Percentiles rank a stretch among this genome's conserved stretches.
phyloP scores from a whole-genome alignment of 2,113 vertebrate species.

The Ahaetulla prasina region DNA sequence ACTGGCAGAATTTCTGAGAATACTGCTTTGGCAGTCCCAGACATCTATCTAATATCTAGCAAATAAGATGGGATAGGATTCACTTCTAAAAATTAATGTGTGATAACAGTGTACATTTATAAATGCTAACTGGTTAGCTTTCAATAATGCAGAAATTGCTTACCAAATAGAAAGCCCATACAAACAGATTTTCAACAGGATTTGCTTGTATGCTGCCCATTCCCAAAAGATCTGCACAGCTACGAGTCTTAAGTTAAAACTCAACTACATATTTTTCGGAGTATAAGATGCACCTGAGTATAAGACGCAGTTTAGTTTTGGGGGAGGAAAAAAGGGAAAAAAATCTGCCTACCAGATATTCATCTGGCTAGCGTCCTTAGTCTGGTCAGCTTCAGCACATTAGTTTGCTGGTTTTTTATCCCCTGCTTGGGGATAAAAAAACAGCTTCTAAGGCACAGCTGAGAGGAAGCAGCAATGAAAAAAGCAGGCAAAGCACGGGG shows the following conservation, averaged over 20 bases:
- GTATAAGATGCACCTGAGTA: too few relatives aligned
- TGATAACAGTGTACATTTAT: not conserved
- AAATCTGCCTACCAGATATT: too few relatives aligned
- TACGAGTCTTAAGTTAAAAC: not conserved
- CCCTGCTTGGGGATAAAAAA: too few relatives aligned
- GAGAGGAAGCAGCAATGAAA: too few relatives aligned
- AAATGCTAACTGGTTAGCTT: not conserved
- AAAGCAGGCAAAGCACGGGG: too few relatives aligned
- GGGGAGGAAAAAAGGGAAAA: too few relatives aligned
- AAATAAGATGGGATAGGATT: not conserved
- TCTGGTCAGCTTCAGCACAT: too few relatives aligned
- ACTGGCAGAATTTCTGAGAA: not conserved
- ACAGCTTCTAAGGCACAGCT: too few relatives aligned
- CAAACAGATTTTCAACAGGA: not conserved
- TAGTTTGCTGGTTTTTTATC: too few relatives aligned
- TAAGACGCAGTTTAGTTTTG: too few relatives aligned
- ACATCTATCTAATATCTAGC: not conserved
- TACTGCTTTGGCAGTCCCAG: not conserved
- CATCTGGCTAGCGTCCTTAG: too few relatives aligned
- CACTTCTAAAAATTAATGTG: not conserved
- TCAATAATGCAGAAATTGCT: not conserved
- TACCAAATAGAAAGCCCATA: not conserved
- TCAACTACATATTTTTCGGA: too few relatives aligned
- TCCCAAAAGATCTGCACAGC: not conserved
- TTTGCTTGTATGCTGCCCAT: not conserved